A percentile compares a stretch with the other conserved stretches of the same genome.
Evolutionary conservation across 2,113 vertebrate species (phyloP).

Genomic region (Eurystomus gularis): DNA sequence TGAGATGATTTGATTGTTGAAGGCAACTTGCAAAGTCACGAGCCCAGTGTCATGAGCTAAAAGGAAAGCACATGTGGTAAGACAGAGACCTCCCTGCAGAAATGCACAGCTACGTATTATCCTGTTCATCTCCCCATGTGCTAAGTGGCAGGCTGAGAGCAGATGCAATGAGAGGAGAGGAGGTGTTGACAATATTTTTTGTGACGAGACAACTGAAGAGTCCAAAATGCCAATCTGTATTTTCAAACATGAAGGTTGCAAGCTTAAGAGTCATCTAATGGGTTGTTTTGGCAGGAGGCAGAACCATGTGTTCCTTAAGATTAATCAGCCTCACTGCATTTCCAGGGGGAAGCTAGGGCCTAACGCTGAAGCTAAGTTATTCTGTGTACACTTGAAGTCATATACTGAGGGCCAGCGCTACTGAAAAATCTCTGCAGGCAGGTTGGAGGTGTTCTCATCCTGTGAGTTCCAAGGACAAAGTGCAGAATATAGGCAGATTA

Average conservation of each 20-base stretch:
- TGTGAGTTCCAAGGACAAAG: neutral
- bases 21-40: constrained; percentile 97
- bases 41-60: constrained; percentile 97
- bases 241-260: neutral
- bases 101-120: neutral
- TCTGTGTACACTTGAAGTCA: neutral
- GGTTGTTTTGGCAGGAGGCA: neutral
- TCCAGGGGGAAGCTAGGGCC: neutral
- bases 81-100: neutral
- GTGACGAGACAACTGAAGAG: neutral
- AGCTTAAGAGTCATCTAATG: neutral
- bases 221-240: neutral
- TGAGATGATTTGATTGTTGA: constrained; percentile 98
- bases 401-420: neutral
- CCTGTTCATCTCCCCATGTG: neutral
- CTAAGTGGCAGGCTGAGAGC: neutral
- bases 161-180: neutral
- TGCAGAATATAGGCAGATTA: neutral
- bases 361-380: neutral
- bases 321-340: neutral
- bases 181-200: neutral
- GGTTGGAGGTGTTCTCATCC: neutral
- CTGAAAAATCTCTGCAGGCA: neutral
- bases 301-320: neutral
- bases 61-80: constrained; percentile 43